phyloP scores from a whole-genome alignment of 2,113 vertebrate species.

The Stegastes partitus region DNA sequence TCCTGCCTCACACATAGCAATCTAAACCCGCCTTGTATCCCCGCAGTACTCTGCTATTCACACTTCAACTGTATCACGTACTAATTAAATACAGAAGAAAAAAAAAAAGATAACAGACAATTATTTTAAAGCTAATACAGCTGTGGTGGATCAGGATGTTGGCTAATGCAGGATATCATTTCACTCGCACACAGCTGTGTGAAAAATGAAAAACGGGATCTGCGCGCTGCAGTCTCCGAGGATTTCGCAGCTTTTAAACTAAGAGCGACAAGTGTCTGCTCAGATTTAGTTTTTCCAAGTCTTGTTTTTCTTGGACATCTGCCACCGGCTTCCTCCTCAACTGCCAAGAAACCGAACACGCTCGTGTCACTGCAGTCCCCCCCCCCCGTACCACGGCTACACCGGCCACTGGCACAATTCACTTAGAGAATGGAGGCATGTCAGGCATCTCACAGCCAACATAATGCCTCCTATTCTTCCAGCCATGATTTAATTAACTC shows the following conservation, averaged over 20 bases:
- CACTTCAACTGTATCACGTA: background rate
- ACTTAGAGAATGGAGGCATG: constrained; percentile 27
- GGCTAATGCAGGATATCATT: background rate
- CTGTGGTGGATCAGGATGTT: background rate
- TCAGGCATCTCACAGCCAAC: constrained; percentile 42
- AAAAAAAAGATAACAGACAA: background rate
- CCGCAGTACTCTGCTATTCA: background rate
- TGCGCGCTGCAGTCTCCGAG: background rate
- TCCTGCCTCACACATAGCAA: constrained; percentile 5
- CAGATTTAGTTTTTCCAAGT: constrained; percentile 21
- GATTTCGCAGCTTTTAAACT: constrained; percentile 6
- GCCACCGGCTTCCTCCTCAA: background rate
- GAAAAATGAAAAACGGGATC: background rate
- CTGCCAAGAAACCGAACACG: constrained; percentile 20
- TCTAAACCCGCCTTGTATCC: background rate
- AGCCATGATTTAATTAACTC: constrained; percentile 40
- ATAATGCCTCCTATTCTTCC: constrained; percentile 40
- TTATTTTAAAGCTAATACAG: background rate
- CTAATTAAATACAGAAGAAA: background rate
- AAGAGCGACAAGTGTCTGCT: constrained; percentile 2
- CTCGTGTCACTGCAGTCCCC: constrained; percentile 18
- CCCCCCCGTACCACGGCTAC: background rate
- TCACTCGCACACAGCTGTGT: background rate
- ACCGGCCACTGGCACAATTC: constrained; percentile 8
- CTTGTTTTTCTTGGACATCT: constrained; percentile 27